Conservation (phyloP, 2,888 invertebrate species). For the Periphyllus acericola region DNA sequence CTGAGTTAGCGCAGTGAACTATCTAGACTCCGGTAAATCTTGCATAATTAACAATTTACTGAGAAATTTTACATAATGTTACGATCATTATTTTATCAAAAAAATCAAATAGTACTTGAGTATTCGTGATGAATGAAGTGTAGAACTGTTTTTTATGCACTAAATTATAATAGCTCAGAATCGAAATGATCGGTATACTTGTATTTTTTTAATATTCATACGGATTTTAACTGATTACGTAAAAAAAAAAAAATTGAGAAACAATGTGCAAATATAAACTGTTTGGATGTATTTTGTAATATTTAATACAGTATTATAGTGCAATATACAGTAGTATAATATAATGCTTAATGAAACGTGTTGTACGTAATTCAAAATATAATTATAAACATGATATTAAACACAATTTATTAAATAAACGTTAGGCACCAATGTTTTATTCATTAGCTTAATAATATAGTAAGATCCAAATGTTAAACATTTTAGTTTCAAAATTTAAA, state of each 20-base stretch:
- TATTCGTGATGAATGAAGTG: too few relatives aligned
- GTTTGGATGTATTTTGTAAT: not conserved
- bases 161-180: too few relatives aligned
- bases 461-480: not conserved
- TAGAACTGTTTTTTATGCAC: too few relatives aligned
- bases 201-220: too few relatives aligned
- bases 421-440: not conserved
- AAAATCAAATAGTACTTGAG: not conserved
- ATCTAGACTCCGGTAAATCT: not conserved
- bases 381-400: not conserved
- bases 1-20: not conserved
- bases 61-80: not conserved
- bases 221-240: too few relatives aligned
- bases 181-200: too few relatives aligned
- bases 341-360: too few relatives aligned
- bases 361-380: not conserved
- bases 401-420: not conserved
- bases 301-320: not conserved
- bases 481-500: not conserved
- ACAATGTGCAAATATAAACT: not conserved
- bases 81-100: not conserved
- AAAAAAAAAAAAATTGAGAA: not conserved
- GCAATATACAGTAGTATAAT: too few relatives aligned
- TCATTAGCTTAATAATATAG: not conserved
- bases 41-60: not conserved